Evolutionary conservation across 2,113 vertebrate species (phyloP), one percentile per base, ranked within the genome.

Genomic region (Tetrax tetrax): DNA sequence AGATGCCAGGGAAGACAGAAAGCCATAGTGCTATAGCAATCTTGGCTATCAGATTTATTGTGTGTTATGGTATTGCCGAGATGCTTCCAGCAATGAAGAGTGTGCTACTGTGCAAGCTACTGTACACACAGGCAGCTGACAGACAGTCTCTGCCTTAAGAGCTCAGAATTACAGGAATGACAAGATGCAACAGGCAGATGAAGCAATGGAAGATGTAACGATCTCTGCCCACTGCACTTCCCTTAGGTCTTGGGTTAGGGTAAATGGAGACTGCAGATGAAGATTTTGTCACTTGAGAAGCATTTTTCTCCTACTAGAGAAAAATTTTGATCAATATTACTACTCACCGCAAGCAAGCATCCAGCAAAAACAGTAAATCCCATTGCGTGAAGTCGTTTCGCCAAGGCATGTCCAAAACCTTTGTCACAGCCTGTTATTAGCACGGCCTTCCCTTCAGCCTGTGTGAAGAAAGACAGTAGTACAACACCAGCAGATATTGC

Each of bases 281-380:
- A 74, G 19, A 35, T 6, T n/a, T 4, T 92, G 33, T 74, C n/a
- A 37, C 10, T 47, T 65, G 23, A 90, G 43, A 75, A 81, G 33
- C 21, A 18, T 43, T 87, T 59, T 69, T 77, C 70, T 72, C 68
- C 51, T 68, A 28, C 63, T 19, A 45, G 21, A 70, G 59, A 83
- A 86, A 48, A 83, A 41, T n/a, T 45, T 22, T 68, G 18, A 80
- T 60, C 4, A 25, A 4, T 37, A 14, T 66, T 68, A 23, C 57
- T 86, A 94, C 96, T 97, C 93, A 99, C 99, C 98, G 97, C 97
- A 1, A 98, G 93, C 43, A 99, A 96, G 72, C 99, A 99, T 54
- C 98, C 98, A 23, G 99, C 99, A 92, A 99, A 99, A 84, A 98
- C 98, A 1, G 97, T 98, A 97, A 99, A 99, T 47, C 99, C 98